Evolutionary conservation across 2,888 invertebrate genomes (phyloP).

Genomic region (Strigamia crassipes): DNA sequence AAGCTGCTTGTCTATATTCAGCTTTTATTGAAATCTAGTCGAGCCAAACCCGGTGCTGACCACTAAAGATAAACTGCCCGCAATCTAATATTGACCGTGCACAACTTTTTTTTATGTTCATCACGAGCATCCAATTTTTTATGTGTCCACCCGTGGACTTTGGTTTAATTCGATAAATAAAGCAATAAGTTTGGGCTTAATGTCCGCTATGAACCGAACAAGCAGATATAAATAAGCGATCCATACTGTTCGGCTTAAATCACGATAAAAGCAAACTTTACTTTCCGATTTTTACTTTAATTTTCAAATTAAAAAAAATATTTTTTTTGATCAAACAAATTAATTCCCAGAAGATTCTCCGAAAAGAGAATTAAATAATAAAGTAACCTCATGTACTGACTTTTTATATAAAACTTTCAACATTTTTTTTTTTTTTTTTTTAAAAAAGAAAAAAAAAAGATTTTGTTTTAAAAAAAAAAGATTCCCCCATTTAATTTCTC

Average conservation of each 20-base stretch:
- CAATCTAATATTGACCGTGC: constrained; percentile 13
- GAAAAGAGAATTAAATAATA: too few relatives aligned
- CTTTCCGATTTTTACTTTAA: neutral
- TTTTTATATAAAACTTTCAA: too few relatives aligned
- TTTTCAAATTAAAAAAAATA: too few relatives aligned
- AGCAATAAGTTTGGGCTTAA: constrained; percentile 7
- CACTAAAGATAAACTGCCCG: constrained; percentile 26
- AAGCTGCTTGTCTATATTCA: constrained; percentile 30
- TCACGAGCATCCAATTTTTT: neutral
- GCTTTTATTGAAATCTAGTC: constrained; percentile 17
- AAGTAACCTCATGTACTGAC: too few relatives aligned
- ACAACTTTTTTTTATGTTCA: constrained; percentile 7
- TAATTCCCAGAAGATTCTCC: too few relatives aligned
- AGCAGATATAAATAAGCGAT: neutral
- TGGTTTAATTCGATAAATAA: constrained; percentile 4
- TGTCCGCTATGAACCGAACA: neutral
- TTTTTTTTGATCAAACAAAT: neutral
- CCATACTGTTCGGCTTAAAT: neutral
- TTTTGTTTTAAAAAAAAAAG: too few relatives aligned
- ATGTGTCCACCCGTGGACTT: neutral
- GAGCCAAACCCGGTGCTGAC: constrained; percentile 26
- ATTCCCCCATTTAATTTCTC: neutral
- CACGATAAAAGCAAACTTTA: neutral
- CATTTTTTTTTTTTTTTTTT: too few relatives aligned
- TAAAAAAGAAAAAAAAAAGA: too few relatives aligned